Evolutionary conservation across 2,888 invertebrate species (phyloP).

Genomic region (Acrobeloides nanus): DNA sequence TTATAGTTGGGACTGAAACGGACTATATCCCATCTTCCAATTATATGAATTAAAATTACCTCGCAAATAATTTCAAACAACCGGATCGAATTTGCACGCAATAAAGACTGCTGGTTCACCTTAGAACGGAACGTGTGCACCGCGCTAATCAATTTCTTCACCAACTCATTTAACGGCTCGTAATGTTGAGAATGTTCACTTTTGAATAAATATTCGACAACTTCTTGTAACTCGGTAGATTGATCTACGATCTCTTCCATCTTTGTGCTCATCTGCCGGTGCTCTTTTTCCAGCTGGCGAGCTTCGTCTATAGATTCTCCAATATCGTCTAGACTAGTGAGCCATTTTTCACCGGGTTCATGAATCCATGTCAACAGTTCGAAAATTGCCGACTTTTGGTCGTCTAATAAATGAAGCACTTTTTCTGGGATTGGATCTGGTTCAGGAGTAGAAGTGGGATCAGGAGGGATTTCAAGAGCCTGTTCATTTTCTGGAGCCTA

Average conservation of each 20-base stretch:
- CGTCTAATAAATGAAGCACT: constrained; percentile 24
- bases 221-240: constrained; percentile 11
- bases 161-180: background rate
- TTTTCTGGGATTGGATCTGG: too few relatives aligned
- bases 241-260: constrained; percentile 61
- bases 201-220: constrained; percentile 7
- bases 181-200: background rate
- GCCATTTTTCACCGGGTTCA: constrained; percentile 68
- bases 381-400: constrained; percentile 31
- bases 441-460: background rate
- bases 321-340: constrained; percentile 67
- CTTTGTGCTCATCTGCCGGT: constrained; percentile 69
- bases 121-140: constrained; percentile 5
- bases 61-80: constrained; percentile 5
- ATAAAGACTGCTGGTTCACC: constrained; percentile 5
- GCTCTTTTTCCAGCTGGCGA: constrained; percentile 67
- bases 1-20: too few relatives aligned
- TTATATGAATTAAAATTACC: too few relatives aligned
- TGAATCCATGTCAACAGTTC: constrained; percentile 35
- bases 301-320: constrained; percentile 65
- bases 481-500: background rate
- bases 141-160: constrained; percentile 1
- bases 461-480: background rate
- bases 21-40: too few relatives aligned
- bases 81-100: background rate